These are phyloP conservation scores for Scaptomyza pallida DNA, from an alignment of 1,140 invertebrate genomes.

Conservation along the genomic window DNA sequence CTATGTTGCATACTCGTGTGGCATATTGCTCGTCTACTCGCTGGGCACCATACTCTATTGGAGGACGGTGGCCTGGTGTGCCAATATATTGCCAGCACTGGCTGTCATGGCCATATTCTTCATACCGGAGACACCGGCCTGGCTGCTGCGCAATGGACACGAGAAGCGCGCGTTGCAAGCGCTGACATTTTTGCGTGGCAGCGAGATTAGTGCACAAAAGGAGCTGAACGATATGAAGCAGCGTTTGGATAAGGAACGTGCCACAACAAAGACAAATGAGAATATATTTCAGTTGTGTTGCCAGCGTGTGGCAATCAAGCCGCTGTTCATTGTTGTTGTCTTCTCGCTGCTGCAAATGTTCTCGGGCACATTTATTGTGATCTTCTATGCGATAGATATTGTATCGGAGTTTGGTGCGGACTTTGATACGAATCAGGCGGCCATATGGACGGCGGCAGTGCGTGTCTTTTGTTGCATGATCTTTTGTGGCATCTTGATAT, in stretches of 20 bases:
- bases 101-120: slow-evolving; percentile 86
- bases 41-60: slow-evolving; percentile 87
- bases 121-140: slow-evolving; percentile 90
- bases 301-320: slow-evolving; percentile 87
- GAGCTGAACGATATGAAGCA: slow-evolving; percentile 67
- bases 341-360: slow-evolving; percentile 89
- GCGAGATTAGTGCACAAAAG: slow-evolving; percentile 85
- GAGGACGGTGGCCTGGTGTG: slow-evolving; percentile 87
- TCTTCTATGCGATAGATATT: slow-evolving; percentile 90
- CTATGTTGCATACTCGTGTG: slow-evolving; percentile 88
- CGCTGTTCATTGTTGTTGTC: slow-evolving; percentile 88
- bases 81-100: slow-evolving; percentile 86
- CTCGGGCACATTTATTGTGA: slow-evolving; percentile 89
- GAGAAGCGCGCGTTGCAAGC: slow-evolving; percentile 87
- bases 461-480: slow-evolving; percentile 87
- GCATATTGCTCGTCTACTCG: slow-evolving; percentile 89
- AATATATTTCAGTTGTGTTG: slow-evolving; percentile 85
- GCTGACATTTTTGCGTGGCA: slow-evolving; percentile 88
- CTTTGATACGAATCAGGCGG: slow-evolving; percentile 85
- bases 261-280: slow-evolving; percentile 84
- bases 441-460: slow-evolving; percentile 87
- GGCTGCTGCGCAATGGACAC: slow-evolving; percentile 87
- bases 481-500: slow-evolving; percentile 87
- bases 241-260: slow-evolving; percentile 84
- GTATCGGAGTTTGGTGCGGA: slow-evolving; percentile 85